Evolutionary conservation across 2,888 invertebrate species (phyloP).

Genomic region (Penaeus monodon): DNA sequence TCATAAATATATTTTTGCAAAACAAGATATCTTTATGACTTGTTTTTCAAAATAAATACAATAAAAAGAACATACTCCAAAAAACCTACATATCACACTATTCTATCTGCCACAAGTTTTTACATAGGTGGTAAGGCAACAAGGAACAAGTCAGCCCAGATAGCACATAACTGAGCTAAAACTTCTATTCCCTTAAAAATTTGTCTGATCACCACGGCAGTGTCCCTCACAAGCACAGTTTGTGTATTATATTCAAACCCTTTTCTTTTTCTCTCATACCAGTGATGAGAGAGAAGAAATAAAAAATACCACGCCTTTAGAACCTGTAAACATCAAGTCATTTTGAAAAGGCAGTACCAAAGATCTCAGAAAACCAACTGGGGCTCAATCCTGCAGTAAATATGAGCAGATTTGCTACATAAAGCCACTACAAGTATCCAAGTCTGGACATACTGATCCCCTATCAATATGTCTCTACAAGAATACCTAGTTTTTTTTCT

Average conservation of each 20-base stretch:
- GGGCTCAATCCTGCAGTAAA: neutral
- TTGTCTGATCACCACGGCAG: constrained; percentile 23
- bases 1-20: too few relatives aligned
- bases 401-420: neutral
- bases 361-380: constrained; percentile 15
- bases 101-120: neutral
- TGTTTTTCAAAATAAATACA: too few relatives aligned
- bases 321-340: constrained; percentile 18
- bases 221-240: constrained; percentile 46
- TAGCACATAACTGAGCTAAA: neutral
- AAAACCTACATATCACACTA: too few relatives aligned
- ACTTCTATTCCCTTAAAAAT: neutral
- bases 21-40: too few relatives aligned
- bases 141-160: constrained; percentile 23
- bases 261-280: constrained; percentile 13
- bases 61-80: too few relatives aligned
- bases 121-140: too few relatives aligned
- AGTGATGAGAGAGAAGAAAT: neutral
- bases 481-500: constrained; percentile 37
- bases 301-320: constrained; percentile 23
- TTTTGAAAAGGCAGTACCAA: constrained; percentile 32
- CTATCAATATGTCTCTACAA: constrained; percentile 48
- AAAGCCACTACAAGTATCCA: constrained; percentile 31
- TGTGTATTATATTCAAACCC: neutral
- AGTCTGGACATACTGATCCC: constrained; percentile 46